These are phyloP conservation scores for Amphiprion clarkii DNA, from an alignment of 2,797 vertebrate species.

Conservation along the genomic window DNA sequence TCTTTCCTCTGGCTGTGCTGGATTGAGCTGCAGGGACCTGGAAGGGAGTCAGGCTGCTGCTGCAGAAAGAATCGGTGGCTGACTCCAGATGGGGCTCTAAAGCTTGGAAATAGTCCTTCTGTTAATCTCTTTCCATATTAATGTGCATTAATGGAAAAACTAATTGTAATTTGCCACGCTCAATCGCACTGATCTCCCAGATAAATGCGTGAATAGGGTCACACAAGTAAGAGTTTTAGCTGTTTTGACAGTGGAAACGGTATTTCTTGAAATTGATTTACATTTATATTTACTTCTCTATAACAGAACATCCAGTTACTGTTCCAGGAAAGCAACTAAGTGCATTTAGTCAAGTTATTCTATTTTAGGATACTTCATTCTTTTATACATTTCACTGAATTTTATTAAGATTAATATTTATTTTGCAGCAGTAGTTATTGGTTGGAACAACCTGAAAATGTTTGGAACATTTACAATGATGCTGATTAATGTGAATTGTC, in stretches of 20 bases:
- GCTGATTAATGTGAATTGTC: too few relatives aligned
- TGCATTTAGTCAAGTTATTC: too few relatives aligned
- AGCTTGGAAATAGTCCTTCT: background rate
- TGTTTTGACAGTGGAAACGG: background rate
- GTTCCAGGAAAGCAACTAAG: too few relatives aligned
- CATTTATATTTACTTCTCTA: too few relatives aligned
- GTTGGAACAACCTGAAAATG: too few relatives aligned
- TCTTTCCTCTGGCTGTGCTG: constrained; percentile 70
- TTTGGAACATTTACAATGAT: too few relatives aligned
- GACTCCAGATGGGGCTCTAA: constrained; percentile 5
- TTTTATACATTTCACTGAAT: too few relatives aligned
- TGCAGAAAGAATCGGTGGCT: constrained; percentile 22
- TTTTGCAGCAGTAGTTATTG: too few relatives aligned
- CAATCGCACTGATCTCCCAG: background rate
- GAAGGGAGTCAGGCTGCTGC: constrained; percentile 27
- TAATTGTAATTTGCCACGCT: background rate
- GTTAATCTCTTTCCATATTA: constrained; percentile 20
- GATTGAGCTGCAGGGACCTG: constrained; percentile 47
- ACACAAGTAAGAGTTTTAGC: background rate
- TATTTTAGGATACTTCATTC: too few relatives aligned
- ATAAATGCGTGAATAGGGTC: background rate
- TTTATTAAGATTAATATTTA: too few relatives aligned
- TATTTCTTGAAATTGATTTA: too few relatives aligned
- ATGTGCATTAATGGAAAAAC: constrained; percentile 11
- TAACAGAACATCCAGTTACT: too few relatives aligned